Percentiles rank a stretch among this genome's conserved stretches.
Conservation (phyloP, 2,113 vertebrate species). For the Microtus richardsoni region DNA sequence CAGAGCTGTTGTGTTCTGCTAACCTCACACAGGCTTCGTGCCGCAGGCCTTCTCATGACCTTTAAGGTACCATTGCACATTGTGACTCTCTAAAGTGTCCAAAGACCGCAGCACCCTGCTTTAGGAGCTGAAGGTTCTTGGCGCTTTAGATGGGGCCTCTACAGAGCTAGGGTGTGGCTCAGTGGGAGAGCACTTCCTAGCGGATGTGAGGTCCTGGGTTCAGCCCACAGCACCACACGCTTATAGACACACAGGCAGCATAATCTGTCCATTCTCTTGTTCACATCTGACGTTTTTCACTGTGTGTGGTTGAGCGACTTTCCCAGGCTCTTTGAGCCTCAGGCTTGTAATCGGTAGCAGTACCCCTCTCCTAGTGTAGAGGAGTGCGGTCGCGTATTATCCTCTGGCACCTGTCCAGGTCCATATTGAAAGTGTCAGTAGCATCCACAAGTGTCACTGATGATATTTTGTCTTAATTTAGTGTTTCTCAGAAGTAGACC, state of each 20-base stretch:
- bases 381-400: accelerated
- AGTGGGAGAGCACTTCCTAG: not conserved
- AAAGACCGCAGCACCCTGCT: not conserved
- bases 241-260: accelerated
- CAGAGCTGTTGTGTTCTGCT: not conserved
- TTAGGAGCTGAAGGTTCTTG: not conserved
- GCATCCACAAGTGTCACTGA: not conserved
- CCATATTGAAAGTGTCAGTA: not conserved
- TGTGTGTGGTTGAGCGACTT: not conserved
- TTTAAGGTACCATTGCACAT: too few species aligned
- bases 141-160: not conserved
- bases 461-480: not conserved
- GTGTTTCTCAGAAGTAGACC: not conserved
- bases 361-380: not conserved
- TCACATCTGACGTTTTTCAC: not conserved
- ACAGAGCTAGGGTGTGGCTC: not conserved
- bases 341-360: not conserved
- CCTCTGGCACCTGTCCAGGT: not conserved
- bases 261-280: not conserved
- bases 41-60: not conserved
- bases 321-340: not conserved
- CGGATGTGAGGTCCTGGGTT: not conserved
- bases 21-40: not conserved
- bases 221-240: not conserved
- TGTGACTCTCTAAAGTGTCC: not conserved